These are phyloP conservation scores for Aphodius granarius DNA, from an alignment of 2,888 invertebrate species.

Conservation along the genomic window DNA sequence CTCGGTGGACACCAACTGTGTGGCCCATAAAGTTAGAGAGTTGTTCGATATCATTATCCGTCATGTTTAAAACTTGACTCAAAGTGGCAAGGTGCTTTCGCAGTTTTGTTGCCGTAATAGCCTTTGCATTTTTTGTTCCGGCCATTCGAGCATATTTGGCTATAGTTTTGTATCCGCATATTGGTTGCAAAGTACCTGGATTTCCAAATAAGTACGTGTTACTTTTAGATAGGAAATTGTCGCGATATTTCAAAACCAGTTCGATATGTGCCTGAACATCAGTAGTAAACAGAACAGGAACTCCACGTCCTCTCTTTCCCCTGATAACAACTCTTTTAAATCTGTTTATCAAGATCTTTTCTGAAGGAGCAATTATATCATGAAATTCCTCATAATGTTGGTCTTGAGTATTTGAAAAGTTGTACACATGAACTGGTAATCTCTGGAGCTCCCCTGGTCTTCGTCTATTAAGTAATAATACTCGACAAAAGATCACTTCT, in stretches of 20 bases:
- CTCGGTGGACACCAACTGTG: constrained; percentile 27
- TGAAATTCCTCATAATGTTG: constrained; percentile 36
- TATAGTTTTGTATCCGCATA: constrained; percentile 36
- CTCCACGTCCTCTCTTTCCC: constrained; percentile 36
- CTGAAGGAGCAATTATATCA: constrained; percentile 30
- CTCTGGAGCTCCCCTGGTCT: constrained; percentile 37
- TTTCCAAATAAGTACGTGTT: constrained; percentile 25
- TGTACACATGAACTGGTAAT: constrained; percentile 29
- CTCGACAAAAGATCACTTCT: constrained; percentile 34
- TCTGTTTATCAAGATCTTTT: constrained; percentile 36
- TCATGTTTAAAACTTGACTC: constrained; percentile 37
- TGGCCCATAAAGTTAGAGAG: constrained; percentile 39
- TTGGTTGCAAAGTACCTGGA: constrained; percentile 18
- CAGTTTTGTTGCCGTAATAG: constrained; percentile 36
- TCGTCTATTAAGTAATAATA: constrained; percentile 37
- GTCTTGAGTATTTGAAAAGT: constrained; percentile 3
- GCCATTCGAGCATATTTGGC: constrained; percentile 31
- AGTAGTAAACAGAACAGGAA: constrained; percentile 35
- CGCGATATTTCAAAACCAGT: constrained; percentile 25
- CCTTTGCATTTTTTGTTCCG: constrained; percentile 36
- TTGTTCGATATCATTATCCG: constrained; percentile 37
- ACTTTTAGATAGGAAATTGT: constrained; percentile 19
- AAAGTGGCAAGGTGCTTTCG: constrained; percentile 40
- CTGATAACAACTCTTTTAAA: constrained; percentile 38
- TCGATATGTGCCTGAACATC: constrained; percentile 36